Base-by-base conservation (phyloP, 35 echinoderm and acorn worm genomes). In the Lytechinus pictus region DNA sequence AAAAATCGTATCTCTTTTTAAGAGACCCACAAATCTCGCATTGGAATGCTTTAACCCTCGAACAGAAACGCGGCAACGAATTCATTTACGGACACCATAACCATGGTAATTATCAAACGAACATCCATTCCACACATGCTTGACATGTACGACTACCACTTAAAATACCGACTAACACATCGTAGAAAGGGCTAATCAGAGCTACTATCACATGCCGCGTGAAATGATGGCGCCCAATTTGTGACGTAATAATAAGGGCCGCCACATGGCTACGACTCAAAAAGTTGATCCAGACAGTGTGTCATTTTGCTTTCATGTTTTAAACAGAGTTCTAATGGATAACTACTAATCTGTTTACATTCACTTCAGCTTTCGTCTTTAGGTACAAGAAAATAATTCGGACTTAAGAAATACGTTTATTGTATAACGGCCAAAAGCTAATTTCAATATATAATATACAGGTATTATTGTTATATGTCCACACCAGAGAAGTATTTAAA, bases 101-200 rank as follows among this genome's bases (percentile, higher is more conserved):
- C 66, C 66, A 79, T 79, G 66, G 66, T 24, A 79, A 79, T 79
- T 79, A 79, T 79, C 66, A 79, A 79, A 79, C 66, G 4, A 79
- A 79, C 66, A 79, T 79, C 66, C 66, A 79, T 79, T 79, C 66
- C 66, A 24, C 66, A 79, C 66, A 79, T 79, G 66, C 66, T 79
- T 24, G 66, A 79, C 21, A 79, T 79, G n/a, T 27, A 79, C 16
- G 6, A 4, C 8, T 79, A 79, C 16, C 66, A 24, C 66, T 79
- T 79, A 79, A 79, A 79, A 79, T 79, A 79, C 12, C 66, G 19
- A 79, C 19, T 24, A 79, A 79, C 66, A 79, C 66, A 79, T 24
- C 19, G 19, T 24, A 0, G 8, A 3, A 24, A 79, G 66, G 19
- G 66, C n/a, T 79, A 79, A 79, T 79, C 66, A 24, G 6, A 79